Evolutionary conservation across 2,797 vertebrate genomes (phyloP), one percentile per base, ranked within the genome.

Genomic region (Erpetoichthys calabaricus): DNA sequence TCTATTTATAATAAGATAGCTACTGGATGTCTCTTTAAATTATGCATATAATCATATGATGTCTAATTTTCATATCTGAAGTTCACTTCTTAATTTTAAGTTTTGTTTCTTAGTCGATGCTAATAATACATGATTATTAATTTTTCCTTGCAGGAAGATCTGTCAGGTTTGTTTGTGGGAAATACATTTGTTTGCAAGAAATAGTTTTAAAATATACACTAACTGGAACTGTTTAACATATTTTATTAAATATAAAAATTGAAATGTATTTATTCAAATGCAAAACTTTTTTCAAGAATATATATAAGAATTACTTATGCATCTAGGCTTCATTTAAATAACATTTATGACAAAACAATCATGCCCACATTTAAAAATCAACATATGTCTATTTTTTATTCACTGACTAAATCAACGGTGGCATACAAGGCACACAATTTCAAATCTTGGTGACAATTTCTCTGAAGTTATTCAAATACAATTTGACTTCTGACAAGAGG

Each of bases 401-500:
- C 84, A 63, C 70, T 81, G 85, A 90, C 83, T 84, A 88, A 89
- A 92, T 88, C 75, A 84, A 86, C 77, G 85, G 80, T 85, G 89
- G 85, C 88, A 86, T 77, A 57, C 73, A 81, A 80, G 80, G 73
- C 70, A 70, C 71, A 80, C 80, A 82, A 80, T 88, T 89, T 89
- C 80, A 90, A 90, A 90, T 90, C 90, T 86, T 82, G 72, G 77
- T 88, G 89, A 92, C 92, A 90, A 91, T 91, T 90, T 85, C 81
- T 71, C 70, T 81, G 80, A 92, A 92, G 86, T 92, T 92, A 81
- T 89, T 90, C 85, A 89, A 91, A 94, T 88, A 86, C 86, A 86
- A 89, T 91, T 88, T 92, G 91, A 94, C 91, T 94, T 81, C 77
- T 92, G 92, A 97, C 90, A 92, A 92, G 86, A 80, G 79, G 84